phyloP scores from a whole-genome alignment of 1,140 invertebrate species.

The Hyles euphorbiae region DNA sequence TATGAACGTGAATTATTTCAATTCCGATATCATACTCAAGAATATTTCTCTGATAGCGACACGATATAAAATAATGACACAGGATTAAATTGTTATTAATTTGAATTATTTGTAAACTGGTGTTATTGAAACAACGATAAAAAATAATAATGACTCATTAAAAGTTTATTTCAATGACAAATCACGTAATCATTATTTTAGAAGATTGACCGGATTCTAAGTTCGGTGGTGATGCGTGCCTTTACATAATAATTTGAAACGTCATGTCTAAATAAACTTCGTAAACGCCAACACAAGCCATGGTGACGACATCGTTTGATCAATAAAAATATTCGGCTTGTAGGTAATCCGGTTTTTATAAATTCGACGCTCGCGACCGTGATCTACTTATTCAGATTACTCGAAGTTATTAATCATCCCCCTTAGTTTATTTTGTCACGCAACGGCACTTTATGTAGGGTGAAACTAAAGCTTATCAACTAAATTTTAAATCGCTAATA shows the following conservation, averaged over 20 bases:
- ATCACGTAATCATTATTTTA: slow-evolving; percentile 17
- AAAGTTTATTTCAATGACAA: not conserved
- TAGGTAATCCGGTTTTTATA: slow-evolving; percentile 4
- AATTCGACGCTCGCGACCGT: slow-evolving; percentile 9
- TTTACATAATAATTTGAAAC: slow-evolving; percentile 2
- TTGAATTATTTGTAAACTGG: too few species aligned
- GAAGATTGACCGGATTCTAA: not conserved
- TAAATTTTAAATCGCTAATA: too few species aligned
- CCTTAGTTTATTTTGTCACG: slow-evolving; percentile 13
- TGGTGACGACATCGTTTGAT: slow-evolving; percentile 4
- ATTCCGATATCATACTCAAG: not conserved
- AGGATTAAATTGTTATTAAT: too few species aligned
- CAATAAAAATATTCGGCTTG: not conserved
- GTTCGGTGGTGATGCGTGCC: not conserved
- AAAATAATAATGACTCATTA: too few species aligned
- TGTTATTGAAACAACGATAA: too few species aligned
- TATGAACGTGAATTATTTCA: too few species aligned
- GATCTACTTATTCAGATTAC: slow-evolving; percentile 1
- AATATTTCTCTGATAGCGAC: too few species aligned
- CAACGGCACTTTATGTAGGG: not conserved
- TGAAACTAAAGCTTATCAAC: too few species aligned
- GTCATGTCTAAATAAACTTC: slow-evolving; percentile 22
- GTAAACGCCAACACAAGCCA: slow-evolving; percentile 4
- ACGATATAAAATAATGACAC: too few species aligned
- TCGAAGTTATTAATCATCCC: slow-evolving; percentile 10